phyloP scores from a whole-genome alignment of 2,888 invertebrate species.

The Cyaniris semiargus region DNA sequence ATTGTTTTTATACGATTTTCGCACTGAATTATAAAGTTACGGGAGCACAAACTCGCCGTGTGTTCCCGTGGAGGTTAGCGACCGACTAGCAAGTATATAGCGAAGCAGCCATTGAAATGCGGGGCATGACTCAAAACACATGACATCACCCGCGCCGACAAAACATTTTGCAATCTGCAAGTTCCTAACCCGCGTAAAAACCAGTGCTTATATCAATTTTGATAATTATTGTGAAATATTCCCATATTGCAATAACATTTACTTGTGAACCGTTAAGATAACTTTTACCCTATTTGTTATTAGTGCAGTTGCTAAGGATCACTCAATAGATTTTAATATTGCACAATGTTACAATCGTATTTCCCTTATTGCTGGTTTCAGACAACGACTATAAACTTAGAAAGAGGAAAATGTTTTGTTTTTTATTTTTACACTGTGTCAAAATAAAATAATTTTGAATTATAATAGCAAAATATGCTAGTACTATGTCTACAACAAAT shows the following conservation, averaged over 20 bases:
- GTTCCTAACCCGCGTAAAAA: background rate
- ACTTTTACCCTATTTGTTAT: background rate
- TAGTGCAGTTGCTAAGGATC: background rate
- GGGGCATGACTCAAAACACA: background rate
- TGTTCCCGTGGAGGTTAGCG: background rate
- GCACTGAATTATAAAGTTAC: background rate
- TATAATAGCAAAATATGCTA: no score
- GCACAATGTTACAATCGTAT: background rate
- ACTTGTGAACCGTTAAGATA: background rate
- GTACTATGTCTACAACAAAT: no score
- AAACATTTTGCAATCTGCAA: background rate
- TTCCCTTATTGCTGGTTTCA: background rate
- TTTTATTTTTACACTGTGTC: no score
- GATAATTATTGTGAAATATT: background rate
- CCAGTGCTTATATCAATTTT: background rate
- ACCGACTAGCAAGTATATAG: background rate
- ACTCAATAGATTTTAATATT: background rate
- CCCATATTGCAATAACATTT: background rate
- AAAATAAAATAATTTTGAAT: no score
- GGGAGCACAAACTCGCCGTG: background rate
- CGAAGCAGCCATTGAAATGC: background rate
- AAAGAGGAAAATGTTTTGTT: no score
- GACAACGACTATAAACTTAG: background rate
- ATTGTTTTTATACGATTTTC: background rate
- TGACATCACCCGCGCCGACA: background rate